Evolutionary conservation across 2,113 vertebrate species (phyloP).

Genomic region (Xyrauchen texanus): DNA sequence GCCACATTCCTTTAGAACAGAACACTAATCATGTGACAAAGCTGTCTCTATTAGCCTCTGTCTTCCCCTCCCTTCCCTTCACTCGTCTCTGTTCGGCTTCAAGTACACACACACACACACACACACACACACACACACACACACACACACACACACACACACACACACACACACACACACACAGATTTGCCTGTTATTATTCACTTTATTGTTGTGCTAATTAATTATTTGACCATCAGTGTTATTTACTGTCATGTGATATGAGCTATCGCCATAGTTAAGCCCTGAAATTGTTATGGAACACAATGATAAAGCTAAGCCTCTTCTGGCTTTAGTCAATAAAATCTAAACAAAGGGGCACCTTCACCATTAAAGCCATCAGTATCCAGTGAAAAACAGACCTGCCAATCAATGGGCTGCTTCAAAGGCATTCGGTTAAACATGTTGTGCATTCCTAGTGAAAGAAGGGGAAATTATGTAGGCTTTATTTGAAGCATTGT

Average conservation of each 20-base stretch:
- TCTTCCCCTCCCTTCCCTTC: constrained; percentile 37
- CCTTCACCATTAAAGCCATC: constrained; percentile 72
- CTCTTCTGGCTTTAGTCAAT: constrained; percentile 52
- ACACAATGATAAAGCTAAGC: constrained; percentile 51
- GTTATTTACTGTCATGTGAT: constrained; percentile 44
- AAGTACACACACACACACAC: constrained; percentile 26
- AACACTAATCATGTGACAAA: constrained; percentile 69
- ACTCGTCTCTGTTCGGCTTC: constrained; percentile 34
- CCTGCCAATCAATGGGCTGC: constrained; percentile 71
- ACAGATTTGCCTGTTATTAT: constrained; percentile 25
- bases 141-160: constrained; percentile 36
- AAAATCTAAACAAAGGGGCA: constrained; percentile 64
- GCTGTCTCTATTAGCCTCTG: constrained; percentile 65
- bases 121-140: constrained; percentile 36
- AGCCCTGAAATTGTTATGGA: constrained; percentile 34
- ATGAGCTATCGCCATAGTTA: constrained; percentile 26
- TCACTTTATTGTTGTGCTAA: constrained; percentile 36
- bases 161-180: constrained; percentile 34
- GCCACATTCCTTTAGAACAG: constrained; percentile 56
- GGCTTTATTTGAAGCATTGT: constrained; percentile 74
- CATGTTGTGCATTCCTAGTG: constrained; percentile 75
- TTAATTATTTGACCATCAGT: constrained; percentile 43
- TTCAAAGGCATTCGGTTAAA: constrained; percentile 70
- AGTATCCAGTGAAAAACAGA: constrained; percentile 68
- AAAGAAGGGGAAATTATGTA: constrained; percentile 76